phyloP scores from a whole-genome alignment of 2,888 invertebrate species.

The Tinea pellionella region DNA sequence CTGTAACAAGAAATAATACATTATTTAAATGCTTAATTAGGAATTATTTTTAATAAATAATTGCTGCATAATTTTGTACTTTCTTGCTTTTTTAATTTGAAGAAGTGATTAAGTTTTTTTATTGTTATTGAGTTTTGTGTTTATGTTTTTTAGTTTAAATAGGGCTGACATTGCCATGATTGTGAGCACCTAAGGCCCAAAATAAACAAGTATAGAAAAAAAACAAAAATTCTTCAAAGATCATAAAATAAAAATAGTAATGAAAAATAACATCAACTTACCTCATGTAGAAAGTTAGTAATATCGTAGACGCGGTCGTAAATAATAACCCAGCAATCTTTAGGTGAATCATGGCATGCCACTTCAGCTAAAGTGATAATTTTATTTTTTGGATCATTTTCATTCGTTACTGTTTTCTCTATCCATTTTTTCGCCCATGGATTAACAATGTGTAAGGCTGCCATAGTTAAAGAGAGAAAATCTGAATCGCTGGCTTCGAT shows the following conservation, averaged over 20 bases:
- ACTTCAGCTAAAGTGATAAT: slow-evolving; percentile 80
- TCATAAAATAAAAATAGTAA: neutral
- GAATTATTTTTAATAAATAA: too few relatives aligned
- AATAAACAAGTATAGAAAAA: neutral
- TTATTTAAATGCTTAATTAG: too few relatives aligned
- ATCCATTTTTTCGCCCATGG: slow-evolving; percentile 47
- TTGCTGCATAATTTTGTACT: too few relatives aligned
- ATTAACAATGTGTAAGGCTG: slow-evolving; percentile 55
- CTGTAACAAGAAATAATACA: slow-evolving; percentile 46
- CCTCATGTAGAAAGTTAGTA: slow-evolving; percentile 78
- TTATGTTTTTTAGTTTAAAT: too few relatives aligned
- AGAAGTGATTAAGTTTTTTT: too few relatives aligned
- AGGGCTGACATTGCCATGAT: too few relatives aligned
- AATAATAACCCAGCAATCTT: slow-evolving; percentile 89
- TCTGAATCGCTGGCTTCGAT: slow-evolving; percentile 43
- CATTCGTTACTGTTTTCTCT: slow-evolving; percentile 33
- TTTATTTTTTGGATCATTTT: slow-evolving; percentile 42
- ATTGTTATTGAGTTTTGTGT: too few relatives aligned
- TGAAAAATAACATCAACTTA: slow-evolving; percentile 32
- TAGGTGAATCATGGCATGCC: slow-evolving; percentile 75
- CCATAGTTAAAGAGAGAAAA: slow-evolving; percentile 57
- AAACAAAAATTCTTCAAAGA: neutral
- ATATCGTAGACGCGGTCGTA: slow-evolving; percentile 89
- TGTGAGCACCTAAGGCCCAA: too few relatives aligned
- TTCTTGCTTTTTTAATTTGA: too few relatives aligned